Base-by-base conservation (phyloP, 2,113 vertebrate genomes). In the Thunnus thynnus region DNA sequence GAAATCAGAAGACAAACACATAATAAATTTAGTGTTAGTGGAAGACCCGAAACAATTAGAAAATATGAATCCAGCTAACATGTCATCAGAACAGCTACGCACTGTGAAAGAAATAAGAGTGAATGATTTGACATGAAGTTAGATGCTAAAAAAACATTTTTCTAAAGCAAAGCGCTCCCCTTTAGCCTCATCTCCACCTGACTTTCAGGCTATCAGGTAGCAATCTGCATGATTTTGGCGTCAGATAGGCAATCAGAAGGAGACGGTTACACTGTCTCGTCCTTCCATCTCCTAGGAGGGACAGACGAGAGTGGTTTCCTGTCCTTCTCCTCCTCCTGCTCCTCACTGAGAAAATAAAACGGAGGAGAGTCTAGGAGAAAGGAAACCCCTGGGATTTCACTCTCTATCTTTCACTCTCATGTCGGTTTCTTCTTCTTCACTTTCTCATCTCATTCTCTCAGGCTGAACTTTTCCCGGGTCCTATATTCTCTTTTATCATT, bases 401-500 rank as follows among this genome's bases (percentile, higher is more conserved):
- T 62, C 68, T 46, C 72, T 51, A 41, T 86, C 84, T 85, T 74
- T 81, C 30, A 18, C 79, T 88, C 44, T 22, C n/a, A 20, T 80
- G 71, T 83, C 67, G 56, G 60, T 77, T 62, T 82, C 87, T 76
- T 55, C 78, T 79, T 47, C 79, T 84, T 78, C 66, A 22, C 58
- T 65, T 83, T 63, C 79, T 85, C 41, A 65, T 83, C 85, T 88
- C 65, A 13, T 78, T 79, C 84, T 89, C 70, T 82, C 51, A 57
- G 73, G 64, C 78, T 83, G 82, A 89, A 86, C 88, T 64, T 82
- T 83, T 74, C 51, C 62, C 17, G 54, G 20, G 66, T 84, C 64
- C 72, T 72, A 73, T 71, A 81, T 82, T 86, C 84, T 64, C 71
- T 88, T 86, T 82, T 67, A 89, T 90, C 75, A 55, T 44, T 67